phyloP scores from a whole-genome alignment of 2,888 invertebrate species.

The Adelphocoris suturalis region DNA sequence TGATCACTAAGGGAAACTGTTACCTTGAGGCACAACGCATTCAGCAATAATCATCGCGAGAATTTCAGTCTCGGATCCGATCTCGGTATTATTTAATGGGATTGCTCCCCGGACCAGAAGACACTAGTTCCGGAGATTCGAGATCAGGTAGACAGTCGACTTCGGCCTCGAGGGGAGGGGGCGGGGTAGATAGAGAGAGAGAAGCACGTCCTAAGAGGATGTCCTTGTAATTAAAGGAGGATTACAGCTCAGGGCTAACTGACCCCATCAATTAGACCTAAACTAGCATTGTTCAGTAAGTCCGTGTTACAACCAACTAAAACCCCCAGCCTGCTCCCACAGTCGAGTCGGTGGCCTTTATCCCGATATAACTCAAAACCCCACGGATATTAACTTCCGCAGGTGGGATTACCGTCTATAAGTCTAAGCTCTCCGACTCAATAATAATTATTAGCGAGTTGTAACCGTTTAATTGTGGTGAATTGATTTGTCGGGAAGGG shows the following conservation, averaged over 20 bases:
- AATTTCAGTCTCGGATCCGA: too few species aligned
- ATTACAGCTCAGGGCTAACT: conserved; percentile 36
- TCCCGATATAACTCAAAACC: conserved; percentile 21
- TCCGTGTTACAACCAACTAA: conserved; percentile 8
- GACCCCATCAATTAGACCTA: conserved; percentile 35
- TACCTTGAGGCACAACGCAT: too few species aligned
- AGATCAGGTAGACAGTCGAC: too few species aligned
- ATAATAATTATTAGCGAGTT: not conserved
- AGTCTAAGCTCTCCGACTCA: not conserved
- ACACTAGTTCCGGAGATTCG: too few species aligned
- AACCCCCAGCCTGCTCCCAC: not conserved
- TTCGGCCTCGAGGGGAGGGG: too few species aligned
- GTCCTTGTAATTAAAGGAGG: conserved; percentile 27
- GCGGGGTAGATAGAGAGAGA: not conserved
- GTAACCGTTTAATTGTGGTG: conserved; percentile 9
- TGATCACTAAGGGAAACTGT: too few species aligned
- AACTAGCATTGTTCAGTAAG: conserved; percentile 36
- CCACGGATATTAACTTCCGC: conserved; percentile 27
- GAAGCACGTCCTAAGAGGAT: conserved; percentile 33
- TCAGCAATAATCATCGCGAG: too few species aligned
- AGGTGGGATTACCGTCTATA: not conserved
- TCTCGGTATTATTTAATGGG: too few species aligned
- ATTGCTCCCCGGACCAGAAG: too few species aligned
- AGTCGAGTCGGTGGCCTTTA: not conserved
- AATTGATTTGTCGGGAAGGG: not conserved